Evolutionary conservation across 53 echinoderm and acorn worm species (phyloP), one percentile per base, ranked within the genome.

Genomic region (Henricia sp.): DNA sequence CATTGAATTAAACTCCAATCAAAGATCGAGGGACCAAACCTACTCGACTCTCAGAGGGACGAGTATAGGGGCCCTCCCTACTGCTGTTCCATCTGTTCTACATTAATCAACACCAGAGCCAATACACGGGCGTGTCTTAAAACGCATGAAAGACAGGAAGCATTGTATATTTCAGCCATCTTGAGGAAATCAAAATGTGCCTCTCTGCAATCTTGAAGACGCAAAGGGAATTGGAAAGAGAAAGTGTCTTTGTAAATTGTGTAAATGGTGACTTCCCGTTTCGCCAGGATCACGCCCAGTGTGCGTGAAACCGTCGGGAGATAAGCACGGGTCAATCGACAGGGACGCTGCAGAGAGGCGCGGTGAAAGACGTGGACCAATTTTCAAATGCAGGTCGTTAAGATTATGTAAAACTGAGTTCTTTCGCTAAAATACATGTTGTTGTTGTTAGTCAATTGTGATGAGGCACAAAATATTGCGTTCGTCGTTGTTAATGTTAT

Each of bases 221-320:
- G 20, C 54, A 37, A 19, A 30, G 67, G 32, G 28, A 67, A 23
- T 38, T 38, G 38, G 39, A 8, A 67, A 40, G 28, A 14, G 76
- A 76, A 76, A 16, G 59, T 43, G 41, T 59, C 76, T 76, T 76
- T 29, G 41, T 56, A 26, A 41, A n/a, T n/a, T n/a, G n/a, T 20
- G 16, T 68, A 39, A 67, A 16, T 73, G 29, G 76, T 28, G 41
- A 57, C 19, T 76, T 76, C 76, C 76, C 33, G 26, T 39, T 26
- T 59, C 52, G 37, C 39, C 34, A 9, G 37, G 3, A 41, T 73
- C 59, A 24, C 76, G 57, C 76, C 76, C 76, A 57, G 76, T 76
- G 58, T 76, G 76, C 37, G 34, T 21, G 71, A 48, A 23, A 50
- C 38, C 34, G 50, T 14, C 35, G 33, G 17, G 52, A 73, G 52